Evolutionary conservation across 2,113 vertebrate genomes (phyloP).

Genomic region (Edolisoma coerulescens): DNA sequence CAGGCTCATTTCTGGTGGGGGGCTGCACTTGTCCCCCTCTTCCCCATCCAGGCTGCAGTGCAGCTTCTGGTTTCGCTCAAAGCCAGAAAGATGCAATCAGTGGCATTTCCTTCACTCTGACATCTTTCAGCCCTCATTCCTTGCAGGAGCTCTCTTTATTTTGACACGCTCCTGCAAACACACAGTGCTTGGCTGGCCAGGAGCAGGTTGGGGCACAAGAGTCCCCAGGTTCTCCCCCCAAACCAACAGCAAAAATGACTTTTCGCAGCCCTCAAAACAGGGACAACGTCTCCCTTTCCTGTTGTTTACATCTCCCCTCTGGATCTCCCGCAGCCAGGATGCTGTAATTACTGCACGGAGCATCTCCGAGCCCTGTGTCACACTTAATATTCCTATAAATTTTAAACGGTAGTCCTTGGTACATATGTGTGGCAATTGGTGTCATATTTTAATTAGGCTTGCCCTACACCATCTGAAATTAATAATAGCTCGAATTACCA

Average conservation of each 20-base stretch:
- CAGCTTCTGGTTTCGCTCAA: background rate
- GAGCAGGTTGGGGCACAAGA: background rate
- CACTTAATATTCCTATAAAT: conserved; percentile 81
- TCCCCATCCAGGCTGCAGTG: accelerated
- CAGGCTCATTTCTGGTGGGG: background rate
- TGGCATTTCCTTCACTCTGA: background rate
- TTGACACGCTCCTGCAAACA: background rate
- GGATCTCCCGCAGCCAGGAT: background rate
- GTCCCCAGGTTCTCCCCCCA: background rate
- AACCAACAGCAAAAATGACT: background rate
- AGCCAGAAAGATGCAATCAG: background rate
- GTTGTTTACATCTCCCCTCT: background rate
- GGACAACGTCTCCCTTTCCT: background rate
- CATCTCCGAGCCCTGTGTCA: conserved; percentile 69
- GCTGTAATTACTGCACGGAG: conserved; percentile 61
- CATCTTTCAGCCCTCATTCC: background rate
- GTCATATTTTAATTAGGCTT: conserved; percentile 84
- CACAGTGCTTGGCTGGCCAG: accelerated
- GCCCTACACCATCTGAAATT: conserved; percentile 85
- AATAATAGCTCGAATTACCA: conserved; percentile 81
- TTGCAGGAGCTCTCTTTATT: background rate
- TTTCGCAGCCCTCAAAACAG: background rate
- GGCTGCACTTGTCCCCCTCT: background rate
- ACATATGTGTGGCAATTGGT: conserved; percentile 80
- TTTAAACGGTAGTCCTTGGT: conserved; percentile 77